Evolutionary conservation across 2,797 vertebrate genomes (phyloP), one percentile per base, ranked within the genome.

Genomic region (Eutrigla gurnardus): DNA sequence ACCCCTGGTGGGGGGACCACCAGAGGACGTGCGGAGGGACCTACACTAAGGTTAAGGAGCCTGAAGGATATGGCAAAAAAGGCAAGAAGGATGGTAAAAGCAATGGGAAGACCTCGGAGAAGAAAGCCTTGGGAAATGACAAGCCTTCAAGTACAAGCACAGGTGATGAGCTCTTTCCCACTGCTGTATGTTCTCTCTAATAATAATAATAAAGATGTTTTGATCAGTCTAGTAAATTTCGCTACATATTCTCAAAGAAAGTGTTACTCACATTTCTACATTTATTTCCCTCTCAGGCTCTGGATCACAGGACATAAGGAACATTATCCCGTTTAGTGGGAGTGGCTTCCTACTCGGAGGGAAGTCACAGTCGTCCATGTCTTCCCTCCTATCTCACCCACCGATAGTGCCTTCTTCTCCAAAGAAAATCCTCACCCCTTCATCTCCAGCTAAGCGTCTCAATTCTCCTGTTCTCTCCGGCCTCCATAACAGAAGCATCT

Each of bases 1-100:
- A 99, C 88, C 94, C 92, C 0, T 99, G 98, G 98, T 99, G 98
- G 98, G 91, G 73, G 2, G 96, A 97, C 6, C 98, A 99, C 87
- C 95, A 86, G 75, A 93, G 90, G 62, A 94, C 90, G 0, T 99
- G 98, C 11, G 97, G 97, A 4, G 98, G 98, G 32, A 96, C 94
- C 0, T 99, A 93, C 85, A 86, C 88, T 1, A 99, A 99, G 88
- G 82, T 99, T 68, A 98, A 96, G 78, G 98, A 99, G 70, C 98
- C 98, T 0, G 97, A 99, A 70, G 96, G 96, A 46, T 97, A 95
- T 25, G 88, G 95, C 14, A 96, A 95, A 75, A 97, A 96, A 65
- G 76, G 82, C 39, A 84, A 81, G 63, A 86, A 84, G 43, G 77
- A 65, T 0, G 64, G 32, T 1, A 88, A 73, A 55, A 89, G 87